phyloP scores from a whole-genome alignment of 2,113 vertebrate genomes.

The Eidolon helvum region DNA sequence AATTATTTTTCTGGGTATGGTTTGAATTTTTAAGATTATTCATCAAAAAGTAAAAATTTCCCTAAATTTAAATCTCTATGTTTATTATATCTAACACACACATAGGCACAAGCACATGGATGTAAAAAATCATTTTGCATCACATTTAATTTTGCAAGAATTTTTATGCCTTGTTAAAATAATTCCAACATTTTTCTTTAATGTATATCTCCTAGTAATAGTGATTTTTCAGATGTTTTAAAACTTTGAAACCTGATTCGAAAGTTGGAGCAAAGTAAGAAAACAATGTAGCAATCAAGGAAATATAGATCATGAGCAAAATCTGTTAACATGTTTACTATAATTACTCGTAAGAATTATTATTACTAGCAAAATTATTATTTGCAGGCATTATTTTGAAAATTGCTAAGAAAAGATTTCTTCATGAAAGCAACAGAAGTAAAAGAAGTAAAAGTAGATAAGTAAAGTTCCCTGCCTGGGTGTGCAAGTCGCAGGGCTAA shows the following conservation, averaged over 20 bases:
- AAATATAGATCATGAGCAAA: not conserved
- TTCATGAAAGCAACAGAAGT: not conserved
- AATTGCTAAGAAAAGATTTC: not conserved
- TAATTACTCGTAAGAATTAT: not conserved
- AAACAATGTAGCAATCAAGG: not conserved
- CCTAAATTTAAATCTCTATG: not conserved
- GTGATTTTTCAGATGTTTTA: not conserved
- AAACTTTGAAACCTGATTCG: not conserved
- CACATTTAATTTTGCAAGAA: not conserved
- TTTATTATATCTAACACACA: not conserved
- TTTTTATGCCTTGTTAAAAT: not conserved
- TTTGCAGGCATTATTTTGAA: not conserved
- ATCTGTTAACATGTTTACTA: not conserved
- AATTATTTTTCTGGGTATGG: not conserved
- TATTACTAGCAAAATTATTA: not conserved
- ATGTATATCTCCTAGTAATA: not conserved
- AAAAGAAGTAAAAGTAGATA: not conserved
- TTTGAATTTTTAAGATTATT: not conserved
- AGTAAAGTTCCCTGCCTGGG: not conserved
- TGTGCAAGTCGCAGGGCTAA: not conserved
- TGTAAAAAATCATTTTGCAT: not conserved
- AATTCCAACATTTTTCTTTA: not conserved
- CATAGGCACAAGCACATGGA: not conserved
- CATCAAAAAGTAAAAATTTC: not conserved
- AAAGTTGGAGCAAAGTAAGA: not conserved